Evolutionary conservation across 2,888 invertebrate genomes (phyloP).

Genomic region (Drosophila percnosoma): DNA sequence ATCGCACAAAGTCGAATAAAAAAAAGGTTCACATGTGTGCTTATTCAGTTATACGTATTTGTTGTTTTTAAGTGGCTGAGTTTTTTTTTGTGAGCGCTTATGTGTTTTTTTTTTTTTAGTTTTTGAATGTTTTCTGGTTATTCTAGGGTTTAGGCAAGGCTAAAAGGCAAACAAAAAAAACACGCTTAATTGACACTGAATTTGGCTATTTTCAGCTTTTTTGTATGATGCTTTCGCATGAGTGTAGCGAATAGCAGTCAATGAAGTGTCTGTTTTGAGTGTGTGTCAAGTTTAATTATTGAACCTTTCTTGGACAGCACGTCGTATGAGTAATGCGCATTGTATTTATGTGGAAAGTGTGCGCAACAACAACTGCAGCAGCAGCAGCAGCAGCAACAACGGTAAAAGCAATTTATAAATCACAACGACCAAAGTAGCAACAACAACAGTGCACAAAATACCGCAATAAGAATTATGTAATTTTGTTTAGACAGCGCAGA

Average conservation of each 20-base stretch:
- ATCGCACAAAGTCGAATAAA: constrained; percentile 25
- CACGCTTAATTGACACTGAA: constrained; percentile 30
- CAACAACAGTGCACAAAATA: constrained; percentile 21
- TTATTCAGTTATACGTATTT: constrained; percentile 15
- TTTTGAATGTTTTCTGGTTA: constrained; percentile 6
- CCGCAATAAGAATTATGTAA: constrained; percentile 68
- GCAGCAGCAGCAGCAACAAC: constrained; percentile 6
- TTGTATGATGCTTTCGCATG: constrained; percentile 12
- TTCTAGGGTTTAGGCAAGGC: constrained; percentile 32
- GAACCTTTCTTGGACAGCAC: constrained; percentile 59
- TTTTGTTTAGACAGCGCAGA: constrained; percentile 53
- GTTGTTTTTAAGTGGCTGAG: constrained; percentile 7
- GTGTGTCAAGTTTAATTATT: constrained; percentile 70
- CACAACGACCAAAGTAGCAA: constrained; percentile 25
- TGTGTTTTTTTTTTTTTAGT: neutral
- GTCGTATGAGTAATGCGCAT: constrained; percentile 66
- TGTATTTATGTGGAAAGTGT: constrained; percentile 27
- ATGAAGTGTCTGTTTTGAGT: constrained; percentile 17
- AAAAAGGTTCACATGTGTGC: constrained; percentile 7
- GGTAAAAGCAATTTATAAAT: constrained; percentile 54
- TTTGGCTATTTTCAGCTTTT: neutral
- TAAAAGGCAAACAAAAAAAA: neutral
- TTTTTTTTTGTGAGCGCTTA: neutral
- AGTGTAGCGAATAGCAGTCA: constrained; percentile 16
- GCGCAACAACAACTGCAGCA: constrained; percentile 15